A percentile compares a stretch with the other conserved stretches of the same genome.
Conservation (phyloP, 2,113 vertebrate species). For the Rana temporaria region DNA sequence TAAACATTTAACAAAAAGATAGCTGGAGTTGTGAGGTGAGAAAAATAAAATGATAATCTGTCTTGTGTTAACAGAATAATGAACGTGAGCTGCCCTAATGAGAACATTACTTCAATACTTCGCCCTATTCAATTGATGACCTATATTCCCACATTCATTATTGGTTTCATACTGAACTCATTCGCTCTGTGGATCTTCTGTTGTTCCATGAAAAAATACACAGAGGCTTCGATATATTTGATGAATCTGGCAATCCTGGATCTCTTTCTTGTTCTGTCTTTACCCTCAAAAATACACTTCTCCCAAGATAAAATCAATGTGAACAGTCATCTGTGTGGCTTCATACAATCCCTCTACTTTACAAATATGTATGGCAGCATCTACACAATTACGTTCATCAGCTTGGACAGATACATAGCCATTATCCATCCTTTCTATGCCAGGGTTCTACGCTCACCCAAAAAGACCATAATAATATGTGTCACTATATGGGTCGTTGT, state of each 20-base stretch:
- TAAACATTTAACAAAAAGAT: too few relatives aligned
- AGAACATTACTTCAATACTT: constrained; percentile 64
- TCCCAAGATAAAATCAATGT: background rate
- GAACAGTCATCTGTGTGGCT: constrained; percentile 69
- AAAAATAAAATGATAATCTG: background rate
- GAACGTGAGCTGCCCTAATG: constrained; percentile 59
- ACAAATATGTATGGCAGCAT: constrained; percentile 87
- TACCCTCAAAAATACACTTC: constrained; percentile 81
- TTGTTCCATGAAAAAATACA: constrained; percentile 74
- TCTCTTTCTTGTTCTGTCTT: constrained; percentile 80
- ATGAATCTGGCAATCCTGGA: constrained; percentile 85
- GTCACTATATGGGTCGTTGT: constrained; percentile 75
- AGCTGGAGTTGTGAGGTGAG: too few relatives aligned
- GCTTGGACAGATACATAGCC: constrained; percentile 83
- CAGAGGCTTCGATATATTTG: constrained; percentile 86
- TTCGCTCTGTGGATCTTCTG: constrained; percentile 79
- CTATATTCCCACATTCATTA: constrained; percentile 82
- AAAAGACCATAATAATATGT: constrained; percentile 69
- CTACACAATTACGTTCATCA: constrained; percentile 86
- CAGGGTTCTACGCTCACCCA: constrained; percentile 75
- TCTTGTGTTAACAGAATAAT: constrained; percentile 62
- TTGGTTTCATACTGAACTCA: constrained; percentile 78
- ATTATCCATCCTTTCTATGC: constrained; percentile 79
- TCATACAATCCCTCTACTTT: constrained; percentile 82
- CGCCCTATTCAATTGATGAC: constrained; percentile 68